Evolutionary conservation across 2,113 vertebrate species (phyloP), one percentile per base, ranked within the genome.

Genomic region (Melanocharis versteri): DNA sequence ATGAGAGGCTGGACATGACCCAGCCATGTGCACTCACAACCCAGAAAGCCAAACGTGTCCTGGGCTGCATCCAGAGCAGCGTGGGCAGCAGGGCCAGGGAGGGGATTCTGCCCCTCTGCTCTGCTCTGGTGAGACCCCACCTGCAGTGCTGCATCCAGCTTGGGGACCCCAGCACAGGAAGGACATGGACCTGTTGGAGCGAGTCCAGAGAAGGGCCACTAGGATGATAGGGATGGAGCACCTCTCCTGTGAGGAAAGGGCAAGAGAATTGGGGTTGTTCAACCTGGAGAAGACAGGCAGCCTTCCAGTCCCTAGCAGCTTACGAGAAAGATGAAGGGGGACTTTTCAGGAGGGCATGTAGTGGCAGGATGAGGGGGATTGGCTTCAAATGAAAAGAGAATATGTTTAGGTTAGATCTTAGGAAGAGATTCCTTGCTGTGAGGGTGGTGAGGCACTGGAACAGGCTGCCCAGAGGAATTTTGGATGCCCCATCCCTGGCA

Each of bases 141-240:
- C 47, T 76, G n/a, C 2, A 53, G 2, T 1, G 0, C 17, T 75
- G 45, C 14, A 10, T 13, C 28, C 50, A 65, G 0, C 17, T 23
- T 22, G 57, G 37, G 58, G 15, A 14, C 8, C 9, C 11, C 17
- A 35, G 48, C 35, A 42, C 18, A 64, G 35, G n/a, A 64, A 31
- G n/a, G 19, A 16, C 47, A 12, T 11, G 3, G 54, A 35, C 5
- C 26, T 88, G 16, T 2, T 80, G 18, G 31, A 35, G 1, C 0
- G 0, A 64, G 26, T 37, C 35, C 18, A 35, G 58, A 57, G 21
- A 2, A 48, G 14, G 4, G 9, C 11, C 31, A 16, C 24, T 2
- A 42, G 35, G 11, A 10, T 56, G 35, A 17, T 57, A 31, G 57
- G 27, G 65, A 20, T 28, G 31, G 42, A 62, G 17, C 58, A 57